Evolutionary conservation across 2,113 vertebrate genomes (phyloP).

Genomic region (Ailurus styani): DNA sequence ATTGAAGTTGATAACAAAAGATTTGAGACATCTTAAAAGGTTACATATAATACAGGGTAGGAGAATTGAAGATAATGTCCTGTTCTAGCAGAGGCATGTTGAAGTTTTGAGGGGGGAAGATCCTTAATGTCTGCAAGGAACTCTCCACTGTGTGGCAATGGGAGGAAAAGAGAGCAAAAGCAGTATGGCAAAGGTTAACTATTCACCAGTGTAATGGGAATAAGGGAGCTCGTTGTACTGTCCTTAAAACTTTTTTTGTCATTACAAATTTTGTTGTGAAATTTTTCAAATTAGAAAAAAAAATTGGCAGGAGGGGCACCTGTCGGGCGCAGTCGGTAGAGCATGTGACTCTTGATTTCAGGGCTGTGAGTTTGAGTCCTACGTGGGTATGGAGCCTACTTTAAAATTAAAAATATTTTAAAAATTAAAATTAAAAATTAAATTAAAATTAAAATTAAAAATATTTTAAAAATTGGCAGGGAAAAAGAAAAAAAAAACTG

Average conservation of each 20-base stretch:
- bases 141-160: background rate
- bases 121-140: background rate
- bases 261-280: background rate
- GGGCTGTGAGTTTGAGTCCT: background rate
- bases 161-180: background rate
- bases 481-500: background rate
- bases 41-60: background rate
- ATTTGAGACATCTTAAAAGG: background rate
- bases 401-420: background rate
- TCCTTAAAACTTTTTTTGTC: background rate
- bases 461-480: background rate
- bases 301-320: background rate
- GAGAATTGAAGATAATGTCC: background rate
- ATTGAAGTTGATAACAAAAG: background rate
- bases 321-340: background rate
- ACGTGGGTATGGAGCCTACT: background rate
- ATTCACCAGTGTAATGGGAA: background rate
- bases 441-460: no score
- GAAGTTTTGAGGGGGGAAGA: background rate
- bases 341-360: background rate
- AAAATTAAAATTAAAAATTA: background rate
- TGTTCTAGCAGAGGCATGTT: background rate
- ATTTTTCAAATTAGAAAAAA: background rate
- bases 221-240: background rate
- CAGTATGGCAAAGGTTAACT: background rate